Percentiles rank a stretch among this genome's conserved stretches.
Evolutionary conservation across 2,797 vertebrate species (phyloP).

Genomic region (Chloroceryle amazona): DNA sequence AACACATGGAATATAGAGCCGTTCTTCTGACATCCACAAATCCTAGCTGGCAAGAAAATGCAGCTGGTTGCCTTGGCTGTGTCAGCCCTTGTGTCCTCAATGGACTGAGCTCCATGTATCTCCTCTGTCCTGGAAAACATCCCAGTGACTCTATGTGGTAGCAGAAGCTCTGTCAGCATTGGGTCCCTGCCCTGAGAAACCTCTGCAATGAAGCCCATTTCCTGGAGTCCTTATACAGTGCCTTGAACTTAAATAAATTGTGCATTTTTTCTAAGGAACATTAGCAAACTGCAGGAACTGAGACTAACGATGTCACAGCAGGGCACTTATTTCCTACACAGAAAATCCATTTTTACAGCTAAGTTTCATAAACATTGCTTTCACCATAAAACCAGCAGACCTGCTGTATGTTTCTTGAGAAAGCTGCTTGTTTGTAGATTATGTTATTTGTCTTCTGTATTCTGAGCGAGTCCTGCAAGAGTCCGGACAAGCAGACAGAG

Average conservation of each 20-base stretch:
- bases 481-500: background rate
- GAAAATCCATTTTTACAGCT: background rate
- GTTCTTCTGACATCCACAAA: background rate
- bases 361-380: background rate
- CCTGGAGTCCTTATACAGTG: slow-evolving; percentile 8
- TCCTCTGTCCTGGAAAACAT: background rate
- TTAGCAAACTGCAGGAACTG: background rate
- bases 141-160: slow-evolving; percentile 7
- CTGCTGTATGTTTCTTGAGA: background rate
- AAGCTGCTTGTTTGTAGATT: background rate
- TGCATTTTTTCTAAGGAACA: background rate
- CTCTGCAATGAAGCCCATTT: slow-evolving; percentile 1
- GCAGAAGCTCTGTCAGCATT: slow-evolving; percentile 12
- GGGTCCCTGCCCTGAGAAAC: slow-evolving; percentile 31
- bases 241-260: slow-evolving; percentile 16
- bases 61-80: background rate
- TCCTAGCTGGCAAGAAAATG: background rate
- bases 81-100: background rate
- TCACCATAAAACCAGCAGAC: background rate
- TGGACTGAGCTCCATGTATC: background rate
- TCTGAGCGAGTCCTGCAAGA: background rate
- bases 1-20: background rate
- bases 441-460: background rate
- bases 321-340: background rate
- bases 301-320: background rate